Base-by-base conservation (phyloP, 2,113 vertebrate species). In the Ciconia stormi region DNA sequence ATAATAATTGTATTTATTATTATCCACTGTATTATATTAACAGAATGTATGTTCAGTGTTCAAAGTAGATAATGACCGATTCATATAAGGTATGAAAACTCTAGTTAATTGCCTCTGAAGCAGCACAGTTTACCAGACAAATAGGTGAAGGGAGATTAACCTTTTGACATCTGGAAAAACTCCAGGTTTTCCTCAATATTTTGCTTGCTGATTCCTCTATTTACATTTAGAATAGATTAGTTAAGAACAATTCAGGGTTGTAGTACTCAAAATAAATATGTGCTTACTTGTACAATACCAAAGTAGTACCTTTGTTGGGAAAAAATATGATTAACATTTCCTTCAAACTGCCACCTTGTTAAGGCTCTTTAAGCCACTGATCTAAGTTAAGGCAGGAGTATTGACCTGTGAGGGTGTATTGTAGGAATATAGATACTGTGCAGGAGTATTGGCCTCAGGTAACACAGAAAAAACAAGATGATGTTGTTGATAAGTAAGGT, bases 391-490 rank as follows among this genome's bases (percentile, higher is more conserved):
- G 55, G 66, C n/a, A 18, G 21, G 44, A 59, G 20, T 16, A 25
- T 5, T 50, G 62, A 27, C 32, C n/a, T 0, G 0, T 47, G 38
- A 56, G 22, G 34, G 18, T 1, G 0, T 49, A 7, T 65, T 70
- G 6, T 1, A 44, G 38, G 44, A 65, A 59, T 13, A 23, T 2
- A 38, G 56, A 50, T 8, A 25, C 20, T 50, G 3, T 40, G 30
- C 7, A 25, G 38, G 46, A 40, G 7, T 30, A 20, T 25, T n/a
- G 20, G 19, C 32, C 44, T 49, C 44, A 21, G n/a, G 25, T 44
- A 53, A 56, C 11, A 44, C 25, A 58, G 30, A 13, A 79, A 49
- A 46, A 55, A 2, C 9, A 27, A 58, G 22, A 30, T 69, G 27
- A 8, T 20, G 25, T 7, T 81, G 17, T 49, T 82, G 46, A 65